A percentile compares a stretch with the other conserved stretches of the same genome.
These are phyloP conservation scores for Steatornis caripensis DNA, from an alignment of 2,113 vertebrate species.

Conservation along the genomic window DNA sequence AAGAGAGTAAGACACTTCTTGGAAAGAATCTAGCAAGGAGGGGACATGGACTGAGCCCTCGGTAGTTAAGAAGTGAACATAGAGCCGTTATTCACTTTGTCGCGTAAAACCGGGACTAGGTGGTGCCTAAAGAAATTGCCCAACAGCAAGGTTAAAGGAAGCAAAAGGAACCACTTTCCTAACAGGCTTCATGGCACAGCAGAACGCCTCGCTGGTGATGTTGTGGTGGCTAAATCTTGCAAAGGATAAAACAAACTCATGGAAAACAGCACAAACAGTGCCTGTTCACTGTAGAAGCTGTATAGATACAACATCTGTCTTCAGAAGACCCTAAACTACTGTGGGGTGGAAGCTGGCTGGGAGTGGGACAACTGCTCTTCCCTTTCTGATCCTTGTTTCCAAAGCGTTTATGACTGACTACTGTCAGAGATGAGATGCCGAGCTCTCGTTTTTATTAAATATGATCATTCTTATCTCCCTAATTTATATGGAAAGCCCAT, in stretches of 20 bases:
- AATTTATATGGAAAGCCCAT: background rate
- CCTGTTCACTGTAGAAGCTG: background rate
- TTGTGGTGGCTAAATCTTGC: background rate
- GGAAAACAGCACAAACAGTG: background rate
- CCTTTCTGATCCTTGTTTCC: background rate
- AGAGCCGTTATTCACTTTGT: background rate
- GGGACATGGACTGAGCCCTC: background rate
- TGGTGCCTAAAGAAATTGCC: background rate
- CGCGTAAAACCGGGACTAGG: background rate
- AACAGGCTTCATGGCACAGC: background rate
- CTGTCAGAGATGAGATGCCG: background rate
- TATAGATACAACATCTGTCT: background rate
- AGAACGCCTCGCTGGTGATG: rapidly evolving
- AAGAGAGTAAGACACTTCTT: background rate
- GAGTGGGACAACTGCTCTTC: background rate
- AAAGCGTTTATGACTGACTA: background rate
- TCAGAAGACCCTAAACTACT: background rate
- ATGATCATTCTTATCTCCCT: background rate
- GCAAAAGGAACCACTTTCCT: background rate
- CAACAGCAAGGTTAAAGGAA: background rate
- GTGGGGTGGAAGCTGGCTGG: background rate
- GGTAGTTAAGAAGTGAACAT: background rate
- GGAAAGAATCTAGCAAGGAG: background rate
- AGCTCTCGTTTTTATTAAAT: background rate
- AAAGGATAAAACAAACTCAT: background rate